Conservation (phyloP, 2,113 vertebrate genomes). For the Urocynchramus pylzowi region DNA sequence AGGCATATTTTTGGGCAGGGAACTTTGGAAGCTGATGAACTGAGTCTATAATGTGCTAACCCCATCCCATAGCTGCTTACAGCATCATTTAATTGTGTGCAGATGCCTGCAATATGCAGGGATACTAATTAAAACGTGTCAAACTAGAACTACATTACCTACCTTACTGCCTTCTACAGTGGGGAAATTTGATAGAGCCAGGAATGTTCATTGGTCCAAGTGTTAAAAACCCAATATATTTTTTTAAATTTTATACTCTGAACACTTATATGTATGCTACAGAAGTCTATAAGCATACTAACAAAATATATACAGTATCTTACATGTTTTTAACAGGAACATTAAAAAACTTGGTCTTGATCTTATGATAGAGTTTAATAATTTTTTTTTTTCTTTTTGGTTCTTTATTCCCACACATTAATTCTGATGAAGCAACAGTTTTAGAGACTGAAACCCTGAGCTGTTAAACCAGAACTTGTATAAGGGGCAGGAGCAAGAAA, state of each 20-base stretch:
- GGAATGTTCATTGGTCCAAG: not conserved
- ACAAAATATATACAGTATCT: not conserved
- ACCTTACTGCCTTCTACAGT: not conserved
- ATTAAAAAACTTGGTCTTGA: not conserved
- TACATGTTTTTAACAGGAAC: not conserved
- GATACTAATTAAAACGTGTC: not conserved
- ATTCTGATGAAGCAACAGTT: not conserved
- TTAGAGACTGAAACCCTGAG: not conserved
- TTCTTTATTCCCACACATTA: not conserved
- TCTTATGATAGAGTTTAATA: not conserved
- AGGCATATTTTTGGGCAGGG: not conserved
- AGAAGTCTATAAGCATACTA: accelerated
- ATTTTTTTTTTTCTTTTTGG: not conserved
- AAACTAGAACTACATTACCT: not conserved
- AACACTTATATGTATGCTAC: not conserved
- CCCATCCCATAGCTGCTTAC: not conserved
- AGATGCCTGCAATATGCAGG: not conserved
- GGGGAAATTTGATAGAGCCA: not conserved
- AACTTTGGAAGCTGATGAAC: not conserved
- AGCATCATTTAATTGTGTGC: not conserved
- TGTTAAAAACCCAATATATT: not conserved
- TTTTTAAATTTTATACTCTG: not conserved
- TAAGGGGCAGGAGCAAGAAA: not conserved
- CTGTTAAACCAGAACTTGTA: not conserved
- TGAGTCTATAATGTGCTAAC: not conserved